A percentile compares a stretch with the other conserved stretches of the same genome.
Evolutionary conservation across 2,797 vertebrate genomes (phyloP).

Genomic region (Amniataba percoides): DNA sequence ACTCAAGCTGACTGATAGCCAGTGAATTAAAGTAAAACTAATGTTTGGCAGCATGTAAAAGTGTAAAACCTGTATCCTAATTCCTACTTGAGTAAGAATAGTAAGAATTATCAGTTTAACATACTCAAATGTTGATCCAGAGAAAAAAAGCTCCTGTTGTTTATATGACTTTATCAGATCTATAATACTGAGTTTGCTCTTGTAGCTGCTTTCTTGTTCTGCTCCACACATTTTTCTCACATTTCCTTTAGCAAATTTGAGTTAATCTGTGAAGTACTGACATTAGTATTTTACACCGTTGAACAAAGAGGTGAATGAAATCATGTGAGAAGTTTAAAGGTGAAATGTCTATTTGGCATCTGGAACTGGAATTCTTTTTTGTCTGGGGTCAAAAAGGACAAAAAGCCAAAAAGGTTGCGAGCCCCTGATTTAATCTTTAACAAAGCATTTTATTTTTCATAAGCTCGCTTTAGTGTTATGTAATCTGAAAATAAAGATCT

Average conservation of each 20-base stretch:
- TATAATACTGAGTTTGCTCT: not conserved
- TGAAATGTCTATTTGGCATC: no score
- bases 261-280: no score
- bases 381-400: not conserved
- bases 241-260: no score
- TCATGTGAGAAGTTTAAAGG: no score
- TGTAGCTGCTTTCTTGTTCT: not conserved
- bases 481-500: not conserved
- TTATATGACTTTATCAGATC: not conserved
- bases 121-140: not conserved
- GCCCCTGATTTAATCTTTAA: not conserved
- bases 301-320: no score
- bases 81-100: not conserved
- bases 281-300: no score
- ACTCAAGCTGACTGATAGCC: not conserved
- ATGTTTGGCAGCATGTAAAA: not conserved
- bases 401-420: not conserved
- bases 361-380: not conserved
- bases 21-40: not conserved
- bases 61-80: not conserved
- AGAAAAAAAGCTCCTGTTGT: not conserved
- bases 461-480: not conserved
- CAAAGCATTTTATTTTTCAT: not conserved
- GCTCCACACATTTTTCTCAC: no score
- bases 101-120: not conserved